Base-by-base conservation (phyloP, 2,113 vertebrate genomes). In the Oryzias javanicus region DNA sequence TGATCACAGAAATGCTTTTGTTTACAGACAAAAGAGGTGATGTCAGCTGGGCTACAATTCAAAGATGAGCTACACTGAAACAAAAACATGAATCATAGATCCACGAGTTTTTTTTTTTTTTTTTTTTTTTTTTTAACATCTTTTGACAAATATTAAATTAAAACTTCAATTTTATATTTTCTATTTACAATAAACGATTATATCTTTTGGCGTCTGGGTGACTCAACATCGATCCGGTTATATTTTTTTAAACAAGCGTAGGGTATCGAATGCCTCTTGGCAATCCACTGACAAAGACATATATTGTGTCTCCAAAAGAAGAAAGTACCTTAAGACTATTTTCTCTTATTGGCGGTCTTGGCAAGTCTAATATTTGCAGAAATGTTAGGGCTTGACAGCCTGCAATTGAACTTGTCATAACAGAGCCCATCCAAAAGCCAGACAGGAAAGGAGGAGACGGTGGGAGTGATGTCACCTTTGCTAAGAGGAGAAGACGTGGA, bases 371-470 rank as follows among this genome's bases (percentile, higher is more conserved):
- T 91, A 93, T 92, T 91, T 91, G 89, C 84, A 89, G 83, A 91
- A 90, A 89, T 90, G 84, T 88, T 90, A 88, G 80, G 81, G 80
- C 78, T 81, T 91, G 91, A 93, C 92, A 92, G 86, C 89, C 85
- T 84, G 78, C 89, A 92, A 93, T 93, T 93, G 91, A 88, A 91
- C 91, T 74, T 92, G 91, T 90, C 91, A 92, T 91, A 91, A 92
- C 90, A 92, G 80, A 86, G 81, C 84, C 83, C 86, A 88, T 89
- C 85, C 75, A 83, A 81, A 79, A 78, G 83, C 76, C 84, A 88
- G 83, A 90, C 85, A 89, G 87, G 84, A 89, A 47, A 88, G 86
- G 84, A 89, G 83, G 76, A 52, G 82, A 82, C 74, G 83, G 79
- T 72, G 27, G 62, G 82, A 71, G 80, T 91, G 91, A 92, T 89